A percentile compares a stretch with the other conserved stretches of the same genome.
Conservation (phyloP, 2,888 invertebrate species). For the Gortyna flavago region DNA sequence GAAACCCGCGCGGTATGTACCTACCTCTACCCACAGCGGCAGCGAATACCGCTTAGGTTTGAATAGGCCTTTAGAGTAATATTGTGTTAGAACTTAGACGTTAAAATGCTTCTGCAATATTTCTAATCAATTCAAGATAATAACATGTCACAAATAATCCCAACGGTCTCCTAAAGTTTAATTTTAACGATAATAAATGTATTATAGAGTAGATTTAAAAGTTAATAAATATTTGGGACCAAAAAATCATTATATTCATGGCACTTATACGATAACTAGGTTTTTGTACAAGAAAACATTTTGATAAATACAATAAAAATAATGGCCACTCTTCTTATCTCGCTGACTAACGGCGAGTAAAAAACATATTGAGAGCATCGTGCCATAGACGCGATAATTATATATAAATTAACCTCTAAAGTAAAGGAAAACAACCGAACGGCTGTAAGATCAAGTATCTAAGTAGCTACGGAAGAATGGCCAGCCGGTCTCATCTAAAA, state of each 20-base stretch:
- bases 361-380: conserved; percentile 41
- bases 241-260: conserved; percentile 67
- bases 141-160: conserved; percentile 59
- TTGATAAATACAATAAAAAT: conserved; percentile 63
- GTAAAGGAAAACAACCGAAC: conserved; percentile 9
- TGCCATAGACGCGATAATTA: conserved; percentile 31
- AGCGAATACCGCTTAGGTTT: no score
- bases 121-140: not conserved
- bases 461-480: conserved; percentile 24
- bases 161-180: conserved; percentile 56
- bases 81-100: not conserved
- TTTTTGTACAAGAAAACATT: conserved; percentile 61
- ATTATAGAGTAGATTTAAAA: conserved; percentile 64
- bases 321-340: conserved; percentile 57
- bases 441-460: not conserved
- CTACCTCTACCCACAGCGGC: no score
- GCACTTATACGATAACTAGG: conserved; percentile 70
- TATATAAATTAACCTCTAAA: conserved; percentile 17
- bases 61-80: not conserved
- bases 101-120: conserved; percentile 16
- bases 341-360: conserved; percentile 53
- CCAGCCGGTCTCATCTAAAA: not conserved
- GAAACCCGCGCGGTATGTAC: no score
- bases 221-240: conserved; percentile 68
- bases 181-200: conserved; percentile 66